A percentile compares a stretch with the other conserved stretches of the same genome.
Evolutionary conservation across 2,888 invertebrate genomes (phyloP).

Genomic region (Drosophila neutralis): DNA sequence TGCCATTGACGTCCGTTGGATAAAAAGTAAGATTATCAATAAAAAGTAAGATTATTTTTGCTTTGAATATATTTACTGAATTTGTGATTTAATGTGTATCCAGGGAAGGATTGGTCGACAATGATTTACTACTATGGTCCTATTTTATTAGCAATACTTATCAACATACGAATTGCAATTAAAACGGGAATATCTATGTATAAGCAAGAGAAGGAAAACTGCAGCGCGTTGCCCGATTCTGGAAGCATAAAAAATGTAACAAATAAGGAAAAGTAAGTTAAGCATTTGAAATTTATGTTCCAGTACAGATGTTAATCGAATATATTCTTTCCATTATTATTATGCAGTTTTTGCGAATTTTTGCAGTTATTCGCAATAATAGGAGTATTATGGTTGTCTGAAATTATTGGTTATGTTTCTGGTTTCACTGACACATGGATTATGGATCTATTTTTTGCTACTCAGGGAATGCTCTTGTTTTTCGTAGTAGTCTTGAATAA

Average conservation of each 20-base stretch:
- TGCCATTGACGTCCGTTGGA: conserved; percentile 86
- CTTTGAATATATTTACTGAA: neutral
- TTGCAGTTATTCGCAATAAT: conserved; percentile 92
- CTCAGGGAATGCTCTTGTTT: conserved; percentile 61
- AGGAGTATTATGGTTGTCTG: conserved; percentile 93
- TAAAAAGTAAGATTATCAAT: conserved; percentile 86
- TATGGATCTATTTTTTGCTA: conserved; percentile 21
- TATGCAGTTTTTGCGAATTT: conserved; percentile 89
- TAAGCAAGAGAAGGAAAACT: conserved; percentile 60
- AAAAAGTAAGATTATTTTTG: conserved; percentile 83
- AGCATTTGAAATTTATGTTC: too few species aligned
- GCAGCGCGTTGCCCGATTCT: conserved; percentile 32
- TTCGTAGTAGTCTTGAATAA: conserved; percentile 46
- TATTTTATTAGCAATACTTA: conserved; percentile 64
- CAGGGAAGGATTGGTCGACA: conserved; percentile 57
- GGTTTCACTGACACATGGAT: neutral
- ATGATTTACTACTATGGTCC: conserved; percentile 75
- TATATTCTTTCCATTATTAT: neutral
- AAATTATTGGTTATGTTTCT: conserved; percentile 89
- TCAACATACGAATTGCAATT: conserved; percentile 69
- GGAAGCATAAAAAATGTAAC: conserved; percentile 12
- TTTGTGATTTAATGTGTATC: neutral
- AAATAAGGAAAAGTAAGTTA: neutral
- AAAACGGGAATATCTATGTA: conserved; percentile 69
- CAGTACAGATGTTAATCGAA: neutral